Percentiles rank a stretch among this genome's conserved stretches.
phyloP scores from a whole-genome alignment of 2,113 vertebrate genomes.

The Aegypius monachus region DNA sequence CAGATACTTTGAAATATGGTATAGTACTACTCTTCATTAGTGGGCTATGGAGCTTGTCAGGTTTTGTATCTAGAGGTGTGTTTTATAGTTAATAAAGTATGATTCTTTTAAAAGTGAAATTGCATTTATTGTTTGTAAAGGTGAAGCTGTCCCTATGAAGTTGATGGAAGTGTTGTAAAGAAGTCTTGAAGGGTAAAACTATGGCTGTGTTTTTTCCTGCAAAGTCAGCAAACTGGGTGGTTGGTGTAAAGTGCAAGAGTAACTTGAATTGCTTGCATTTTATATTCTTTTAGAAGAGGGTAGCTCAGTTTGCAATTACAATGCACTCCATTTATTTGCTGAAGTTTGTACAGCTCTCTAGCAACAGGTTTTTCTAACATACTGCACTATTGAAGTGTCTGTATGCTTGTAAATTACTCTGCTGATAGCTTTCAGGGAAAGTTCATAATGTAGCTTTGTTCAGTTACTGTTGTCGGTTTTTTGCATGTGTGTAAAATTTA shows the following conservation, averaged over 20 bases:
- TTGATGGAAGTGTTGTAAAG: not conserved
- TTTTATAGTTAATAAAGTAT: not conserved
- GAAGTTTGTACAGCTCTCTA: not conserved
- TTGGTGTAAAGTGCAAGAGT: not conserved
- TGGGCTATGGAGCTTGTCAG: not conserved
- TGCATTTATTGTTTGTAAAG: not conserved
- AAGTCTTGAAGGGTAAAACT: not conserved
- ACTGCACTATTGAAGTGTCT: not conserved
- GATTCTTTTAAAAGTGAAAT: not conserved
- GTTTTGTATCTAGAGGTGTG: not conserved
- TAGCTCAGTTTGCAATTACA: not conserved
- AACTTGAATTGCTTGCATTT: not conserved
- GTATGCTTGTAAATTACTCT: not conserved
- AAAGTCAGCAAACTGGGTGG: not conserved
- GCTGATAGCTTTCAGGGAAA: not conserved
- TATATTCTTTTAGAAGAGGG: not conserved
- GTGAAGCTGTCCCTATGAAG: not conserved
- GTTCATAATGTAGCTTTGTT: not conserved
- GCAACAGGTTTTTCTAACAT: not conserved
- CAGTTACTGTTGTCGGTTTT: not conserved
- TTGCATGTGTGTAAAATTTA: not conserved
- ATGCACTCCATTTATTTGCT: not conserved
- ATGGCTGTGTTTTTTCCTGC: not conserved
- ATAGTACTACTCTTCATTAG: not conserved
- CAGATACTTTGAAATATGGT: not conserved